Evolutionary conservation across 2,113 vertebrate species (phyloP).

Genomic region (Ranitomeya imitator): DNA sequence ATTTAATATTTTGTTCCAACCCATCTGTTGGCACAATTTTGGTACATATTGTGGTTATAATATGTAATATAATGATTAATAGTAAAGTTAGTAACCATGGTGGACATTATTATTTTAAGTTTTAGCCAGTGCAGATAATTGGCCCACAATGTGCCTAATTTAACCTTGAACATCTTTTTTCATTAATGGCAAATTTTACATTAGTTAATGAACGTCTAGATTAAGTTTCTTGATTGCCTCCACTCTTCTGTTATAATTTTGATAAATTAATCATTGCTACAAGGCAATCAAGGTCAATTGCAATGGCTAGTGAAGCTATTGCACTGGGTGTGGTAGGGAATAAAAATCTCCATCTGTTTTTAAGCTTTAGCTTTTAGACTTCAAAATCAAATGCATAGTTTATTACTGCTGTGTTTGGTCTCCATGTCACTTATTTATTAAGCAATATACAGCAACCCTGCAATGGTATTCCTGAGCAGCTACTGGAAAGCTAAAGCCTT

Average conservation of each 20-base stretch:
- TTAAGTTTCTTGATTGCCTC: not conserved
- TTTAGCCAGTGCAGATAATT: too few species aligned
- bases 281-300: not conserved
- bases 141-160: too few species aligned
- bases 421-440: constrained; percentile 38
- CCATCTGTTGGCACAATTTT: not conserved
- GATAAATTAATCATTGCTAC: not conserved
- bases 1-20: not conserved
- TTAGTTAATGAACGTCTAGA: not conserved
- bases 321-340: constrained; percentile 18
- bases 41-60: not conserved
- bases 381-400: constrained; percentile 5
- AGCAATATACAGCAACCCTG: not conserved
- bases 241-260: not conserved
- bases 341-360: constrained; percentile 41
- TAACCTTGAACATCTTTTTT: too few species aligned
- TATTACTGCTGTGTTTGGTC: constrained; percentile 15
- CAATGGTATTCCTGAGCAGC: constrained; percentile 20
- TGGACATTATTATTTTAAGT: too few species aligned
- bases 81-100: too few species aligned
- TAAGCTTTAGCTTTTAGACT: constrained; percentile 5
- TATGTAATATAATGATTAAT: too few species aligned
- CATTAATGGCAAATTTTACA: too few species aligned
- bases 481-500: constrained; percentile 49
- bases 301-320: not conserved